Evolutionary conservation across 2,888 invertebrate genomes (phyloP).

Genomic region (Molorchus minor): DNA sequence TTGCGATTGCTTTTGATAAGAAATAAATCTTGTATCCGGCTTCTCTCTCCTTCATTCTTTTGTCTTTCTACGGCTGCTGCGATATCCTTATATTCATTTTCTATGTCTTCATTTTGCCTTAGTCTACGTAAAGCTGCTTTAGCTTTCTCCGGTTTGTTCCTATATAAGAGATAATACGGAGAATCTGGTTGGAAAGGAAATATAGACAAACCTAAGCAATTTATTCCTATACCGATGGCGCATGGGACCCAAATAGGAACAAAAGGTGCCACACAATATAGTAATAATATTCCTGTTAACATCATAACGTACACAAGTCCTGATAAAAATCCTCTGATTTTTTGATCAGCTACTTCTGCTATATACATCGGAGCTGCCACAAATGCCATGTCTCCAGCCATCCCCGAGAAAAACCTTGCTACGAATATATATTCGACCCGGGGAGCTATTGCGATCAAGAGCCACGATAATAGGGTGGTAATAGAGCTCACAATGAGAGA

Average conservation of each 20-base stretch:
- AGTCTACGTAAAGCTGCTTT: constrained; percentile 52
- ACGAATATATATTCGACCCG: constrained; percentile 54
- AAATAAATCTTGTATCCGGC: constrained; percentile 57
- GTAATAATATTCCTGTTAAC: constrained; percentile 48
- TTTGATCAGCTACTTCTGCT: constrained; percentile 60
- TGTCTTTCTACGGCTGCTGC: constrained; percentile 56
- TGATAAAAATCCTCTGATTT: constrained; percentile 59
- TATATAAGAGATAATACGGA: constrained; percentile 58
- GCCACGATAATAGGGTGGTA: constrained; percentile 57
- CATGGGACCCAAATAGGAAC: constrained; percentile 52
- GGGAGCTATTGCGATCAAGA: constrained; percentile 54
- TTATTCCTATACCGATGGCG: constrained; percentile 46
- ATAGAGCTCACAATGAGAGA: constrained; percentile 55
- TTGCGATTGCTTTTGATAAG: constrained; percentile 58
- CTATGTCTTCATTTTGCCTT: constrained; percentile 51
- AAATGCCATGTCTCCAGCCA: constrained; percentile 59
- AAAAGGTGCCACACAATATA: constrained; percentile 57
- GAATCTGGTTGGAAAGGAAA: constrained; percentile 61
- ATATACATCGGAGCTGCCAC: constrained; percentile 61
- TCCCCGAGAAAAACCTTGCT: constrained; percentile 57
- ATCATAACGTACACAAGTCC: constrained; percentile 60
- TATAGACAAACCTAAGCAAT: constrained; percentile 51
- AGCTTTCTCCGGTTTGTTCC: constrained; percentile 54
- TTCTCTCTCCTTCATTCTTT: constrained; percentile 54
- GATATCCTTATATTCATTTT: constrained; percentile 57